Conservation (phyloP, 1,140 invertebrate species). For the Ephestia elutella region DNA sequence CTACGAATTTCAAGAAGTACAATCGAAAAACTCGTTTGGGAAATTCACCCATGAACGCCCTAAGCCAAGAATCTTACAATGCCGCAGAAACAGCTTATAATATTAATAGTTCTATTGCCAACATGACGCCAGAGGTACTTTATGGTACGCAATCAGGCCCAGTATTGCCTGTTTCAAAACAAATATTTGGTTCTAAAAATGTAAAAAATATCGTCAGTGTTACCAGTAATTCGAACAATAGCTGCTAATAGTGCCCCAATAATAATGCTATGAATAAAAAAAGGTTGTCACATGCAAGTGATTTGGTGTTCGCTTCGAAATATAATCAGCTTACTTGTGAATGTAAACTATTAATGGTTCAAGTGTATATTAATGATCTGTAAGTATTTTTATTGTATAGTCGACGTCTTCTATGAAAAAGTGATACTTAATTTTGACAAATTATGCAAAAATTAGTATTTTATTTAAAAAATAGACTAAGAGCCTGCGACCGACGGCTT, state of each 20-base stretch:
- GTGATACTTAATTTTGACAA: too few relatives aligned
- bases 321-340: slow-evolving; percentile 57
- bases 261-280: slow-evolving; percentile 18
- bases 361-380: slow-evolving; percentile 32
- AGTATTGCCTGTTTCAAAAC: slow-evolving; percentile 14
- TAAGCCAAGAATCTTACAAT: too few relatives aligned
- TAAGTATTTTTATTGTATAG: slow-evolving; percentile 29
- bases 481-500: too few relatives aligned
- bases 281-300: slow-evolving; percentile 53
- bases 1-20: too few relatives aligned
- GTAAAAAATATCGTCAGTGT: slow-evolving; percentile 21
- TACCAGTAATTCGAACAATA: slow-evolving; percentile 35
- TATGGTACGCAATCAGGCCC: background rate
- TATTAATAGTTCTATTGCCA: too few relatives aligned
- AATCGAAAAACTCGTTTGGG: too few relatives aligned
- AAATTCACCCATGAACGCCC: too few relatives aligned
- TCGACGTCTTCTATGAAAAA: too few relatives aligned
- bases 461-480: too few relatives aligned
- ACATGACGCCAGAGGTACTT: too few relatives aligned
- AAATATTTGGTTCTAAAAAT: background rate
- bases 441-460: too few relatives aligned
- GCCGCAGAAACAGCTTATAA: too few relatives aligned
- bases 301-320: slow-evolving; percentile 46
- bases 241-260: slow-evolving; percentile 24
- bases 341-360: slow-evolving; percentile 36